Conservation (phyloP, 2,113 vertebrate species). For the Podarcis muralis region DNA sequence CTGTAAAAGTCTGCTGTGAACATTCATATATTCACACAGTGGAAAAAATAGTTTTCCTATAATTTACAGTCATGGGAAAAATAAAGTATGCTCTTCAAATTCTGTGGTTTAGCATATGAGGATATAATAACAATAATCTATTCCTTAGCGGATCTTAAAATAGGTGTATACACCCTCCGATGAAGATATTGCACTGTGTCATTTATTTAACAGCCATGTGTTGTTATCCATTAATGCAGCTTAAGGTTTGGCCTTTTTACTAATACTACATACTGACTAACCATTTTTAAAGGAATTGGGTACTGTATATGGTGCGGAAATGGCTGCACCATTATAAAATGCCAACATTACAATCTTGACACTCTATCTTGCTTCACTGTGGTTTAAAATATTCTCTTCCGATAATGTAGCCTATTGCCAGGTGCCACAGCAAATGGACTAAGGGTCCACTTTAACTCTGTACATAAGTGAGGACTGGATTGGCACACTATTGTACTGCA, state of each 20-base stretch:
- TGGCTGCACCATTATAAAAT: neutral
- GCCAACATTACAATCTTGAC: neutral
- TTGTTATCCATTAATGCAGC: no score
- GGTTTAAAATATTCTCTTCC: neutral
- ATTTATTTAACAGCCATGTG: no score
- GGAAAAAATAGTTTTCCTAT: neutral
- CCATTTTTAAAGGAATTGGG: neutral
- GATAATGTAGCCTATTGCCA: fast-evolving
- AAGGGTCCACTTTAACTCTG: fast-evolving
- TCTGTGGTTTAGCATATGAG: no score
- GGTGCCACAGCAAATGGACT: fast-evolving
- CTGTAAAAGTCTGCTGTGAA: neutral
- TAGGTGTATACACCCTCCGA: no score
- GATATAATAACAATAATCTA: no score
- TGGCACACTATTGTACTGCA: fast-evolving
- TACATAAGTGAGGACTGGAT: fast-evolving
- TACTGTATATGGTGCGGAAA: neutral
- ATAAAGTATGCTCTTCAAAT: no score
- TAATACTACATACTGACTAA: no score
- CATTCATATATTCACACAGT: neutral
- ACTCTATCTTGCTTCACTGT: neutral
- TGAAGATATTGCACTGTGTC: no score
- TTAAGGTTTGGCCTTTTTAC: no score
- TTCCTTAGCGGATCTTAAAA: no score
- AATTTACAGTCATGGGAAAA: no score